Conservation (phyloP, 2,113 vertebrate genomes). For the Dendropsophus ebraccatus region DNA sequence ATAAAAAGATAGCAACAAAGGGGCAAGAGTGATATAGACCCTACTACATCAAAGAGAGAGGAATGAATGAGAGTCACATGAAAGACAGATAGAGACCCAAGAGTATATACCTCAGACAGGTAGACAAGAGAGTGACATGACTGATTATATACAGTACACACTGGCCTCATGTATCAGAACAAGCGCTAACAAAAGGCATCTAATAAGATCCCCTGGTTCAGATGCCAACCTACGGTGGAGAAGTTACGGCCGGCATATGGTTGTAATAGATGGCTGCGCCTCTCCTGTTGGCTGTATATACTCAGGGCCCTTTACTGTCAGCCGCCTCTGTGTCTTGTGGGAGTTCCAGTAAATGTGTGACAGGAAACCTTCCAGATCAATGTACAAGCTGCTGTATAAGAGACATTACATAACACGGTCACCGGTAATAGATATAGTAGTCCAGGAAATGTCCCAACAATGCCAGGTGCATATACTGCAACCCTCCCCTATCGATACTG, state of each 20-base stretch:
- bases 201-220: neutral
- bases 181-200: neutral
- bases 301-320: neutral
- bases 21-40: too few relatives aligned
- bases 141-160: too few relatives aligned
- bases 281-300: neutral
- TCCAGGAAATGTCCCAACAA: neutral
- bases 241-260: neutral
- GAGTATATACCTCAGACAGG: too few relatives aligned
- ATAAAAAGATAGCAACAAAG: too few relatives aligned
- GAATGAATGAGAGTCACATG: too few relatives aligned
- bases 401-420: neutral
- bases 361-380: neutral
- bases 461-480: neutral
- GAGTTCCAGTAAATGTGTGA: neutral
- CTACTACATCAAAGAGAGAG: too few relatives aligned
- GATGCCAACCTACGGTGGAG: neutral
- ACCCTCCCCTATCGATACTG: neutral
- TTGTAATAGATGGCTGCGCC: neutral
- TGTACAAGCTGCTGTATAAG: neutral
- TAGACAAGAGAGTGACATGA: too few relatives aligned
- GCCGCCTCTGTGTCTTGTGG: neutral
- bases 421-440: neutral
- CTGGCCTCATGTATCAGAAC: too few relatives aligned
- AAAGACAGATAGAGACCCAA: too few relatives aligned